Conservation (phyloP, 2,888 invertebrate genomes). For the Megalurothrips usitatus region DNA sequence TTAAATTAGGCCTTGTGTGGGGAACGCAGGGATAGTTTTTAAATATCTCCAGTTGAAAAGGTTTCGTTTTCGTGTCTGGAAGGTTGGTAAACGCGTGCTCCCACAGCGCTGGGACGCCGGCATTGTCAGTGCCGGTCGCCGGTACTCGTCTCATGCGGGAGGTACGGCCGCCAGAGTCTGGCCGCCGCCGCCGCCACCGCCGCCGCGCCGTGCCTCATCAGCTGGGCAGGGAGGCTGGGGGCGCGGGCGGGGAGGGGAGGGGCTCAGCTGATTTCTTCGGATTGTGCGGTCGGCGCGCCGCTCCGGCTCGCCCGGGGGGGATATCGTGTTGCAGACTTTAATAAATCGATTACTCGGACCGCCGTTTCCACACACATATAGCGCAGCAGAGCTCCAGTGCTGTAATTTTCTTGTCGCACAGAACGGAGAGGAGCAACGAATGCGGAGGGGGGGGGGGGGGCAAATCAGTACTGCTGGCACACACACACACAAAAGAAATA, state of each 20-base stretch:
- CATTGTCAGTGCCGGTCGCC: neutral
- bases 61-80: neutral
- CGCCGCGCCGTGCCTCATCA: too few species aligned
- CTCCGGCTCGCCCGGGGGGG: neutral
- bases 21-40: too few species aligned
- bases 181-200: neutral
- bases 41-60: too few species aligned
- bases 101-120: neutral
- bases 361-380: neutral
- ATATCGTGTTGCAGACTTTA: neutral
- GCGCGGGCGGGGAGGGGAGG: neutral
- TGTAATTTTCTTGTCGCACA: slow-evolving; percentile 4
- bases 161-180: too few species aligned
- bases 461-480: too few species aligned
- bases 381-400: neutral
- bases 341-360: neutral
- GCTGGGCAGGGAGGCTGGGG: neutral
- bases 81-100: neutral
- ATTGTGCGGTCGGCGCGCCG: neutral
- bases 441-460: too few species aligned
- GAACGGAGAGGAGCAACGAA: neutral
- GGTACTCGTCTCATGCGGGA: too few species aligned
- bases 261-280: neutral
- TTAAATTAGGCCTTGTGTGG: too few species aligned
- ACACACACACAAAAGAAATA: too few species aligned